phyloP scores from a whole-genome alignment of 2,113 vertebrate genomes.

The Notiomystis cincta region DNA sequence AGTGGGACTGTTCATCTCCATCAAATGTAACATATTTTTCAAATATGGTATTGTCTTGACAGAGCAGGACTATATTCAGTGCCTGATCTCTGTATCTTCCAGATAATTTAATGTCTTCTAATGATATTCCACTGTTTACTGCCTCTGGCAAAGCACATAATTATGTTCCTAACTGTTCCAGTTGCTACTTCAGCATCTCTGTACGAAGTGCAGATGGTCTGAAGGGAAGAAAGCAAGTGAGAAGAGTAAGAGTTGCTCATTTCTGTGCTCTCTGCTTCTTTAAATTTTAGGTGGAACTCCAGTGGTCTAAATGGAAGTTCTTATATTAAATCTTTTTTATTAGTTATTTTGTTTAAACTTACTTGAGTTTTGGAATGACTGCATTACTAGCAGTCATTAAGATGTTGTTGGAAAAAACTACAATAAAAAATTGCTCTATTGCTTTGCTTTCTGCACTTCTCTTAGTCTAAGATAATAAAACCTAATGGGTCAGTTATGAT shows the following conservation, averaged over 20 bases:
- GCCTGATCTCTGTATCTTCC: neutral
- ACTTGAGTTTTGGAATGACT: neutral
- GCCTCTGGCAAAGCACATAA: neutral
- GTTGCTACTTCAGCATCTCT: neutral
- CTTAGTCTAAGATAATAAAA: neutral
- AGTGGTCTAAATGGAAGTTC: neutral
- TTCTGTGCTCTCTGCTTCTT: neutral
- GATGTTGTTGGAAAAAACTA: neutral
- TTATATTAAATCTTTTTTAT: neutral
- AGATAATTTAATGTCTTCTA: neutral
- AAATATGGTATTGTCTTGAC: neutral
- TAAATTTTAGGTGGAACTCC: neutral
- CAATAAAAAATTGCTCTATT: neutral
- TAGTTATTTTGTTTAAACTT: neutral
- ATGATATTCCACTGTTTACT: neutral
- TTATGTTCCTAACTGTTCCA: neutral
- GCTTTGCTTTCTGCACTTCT: neutral
- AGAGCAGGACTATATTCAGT: neutral
- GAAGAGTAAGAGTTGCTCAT: neutral
- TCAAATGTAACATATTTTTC: neutral
- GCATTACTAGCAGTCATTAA: neutral
- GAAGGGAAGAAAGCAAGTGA: neutral
- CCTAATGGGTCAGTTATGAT: neutral
- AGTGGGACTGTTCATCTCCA: neutral
- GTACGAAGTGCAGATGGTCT: neutral